Base-by-base conservation (phyloP, 2,888 invertebrate species). In the Troilus luridus region DNA sequence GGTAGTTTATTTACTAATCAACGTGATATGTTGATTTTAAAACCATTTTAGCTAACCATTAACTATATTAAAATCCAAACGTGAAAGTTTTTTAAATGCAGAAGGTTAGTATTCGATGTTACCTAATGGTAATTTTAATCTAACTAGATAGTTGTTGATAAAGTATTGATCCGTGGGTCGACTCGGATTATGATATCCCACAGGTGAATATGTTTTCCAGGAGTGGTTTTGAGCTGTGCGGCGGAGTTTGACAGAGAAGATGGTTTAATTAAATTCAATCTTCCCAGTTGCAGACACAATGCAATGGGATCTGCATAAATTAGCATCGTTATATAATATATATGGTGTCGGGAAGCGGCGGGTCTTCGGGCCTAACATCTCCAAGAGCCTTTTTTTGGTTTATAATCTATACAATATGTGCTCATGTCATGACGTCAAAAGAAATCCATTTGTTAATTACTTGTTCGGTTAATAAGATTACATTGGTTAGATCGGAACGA, bases 271-370 rank as follows among this genome's bases (percentile, higher is more conserved):
- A 56, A 85, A 85, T 85, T 85, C 85, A 85, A 85, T 85, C 88
- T 41, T 24, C 62, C 60, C 62, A 27, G 60, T 21, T 88, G 60
- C 58, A 88, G 88, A 62, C 60, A 88, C 88, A 88, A 88, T 88
- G 88, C 88, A 88, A 60, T 62, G 27, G 27, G 60, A 88, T 88
- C 88, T 88, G 88, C 88, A 88, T 88, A 88, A 60, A 88, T 88
- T 88, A 88, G 58, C 88, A 88, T 88, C 11, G 88, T 60, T 88
- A 24, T n/a, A 88, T 60, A 41, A 41, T 41, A 41, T 62, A 88
- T 58, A 21, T 60, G 21, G 59, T 12, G 21, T n/a, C 54, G 21
- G n/a, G 21, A 9, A 7, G 2, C 56, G 85, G 56, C 56, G 56
- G 72, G 72, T 27, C 27, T 41, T 41, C 14, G 17, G 0, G 72